Base-by-base conservation (phyloP, 2,888 invertebrate species). In the Ophonus ardosiacus region DNA sequence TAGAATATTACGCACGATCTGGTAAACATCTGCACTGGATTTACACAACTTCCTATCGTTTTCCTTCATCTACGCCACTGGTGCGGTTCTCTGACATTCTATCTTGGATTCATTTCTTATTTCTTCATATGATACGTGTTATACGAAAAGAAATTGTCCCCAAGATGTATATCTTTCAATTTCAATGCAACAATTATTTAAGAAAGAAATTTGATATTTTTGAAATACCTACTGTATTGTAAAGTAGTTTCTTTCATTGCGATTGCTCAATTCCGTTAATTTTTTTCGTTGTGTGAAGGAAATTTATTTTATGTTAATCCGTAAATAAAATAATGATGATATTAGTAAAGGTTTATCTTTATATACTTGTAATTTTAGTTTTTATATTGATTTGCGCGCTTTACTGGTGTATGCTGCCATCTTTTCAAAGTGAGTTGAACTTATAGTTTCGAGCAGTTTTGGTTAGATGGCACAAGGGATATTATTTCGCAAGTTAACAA, bases 1-100 rank as follows among this genome's bases (percentile, higher is more conserved):
- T 82, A 74, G 82, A 71, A 74, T 74, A 56, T 82, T 65, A 68
- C 68, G 81, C 81, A 65, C 65, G 81, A 81, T 68, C 56, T 81
- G 81, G 40, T 81, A 81, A 68, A 43, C 81, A 81, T 81, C 81
- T 81, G 81, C 63, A 68, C 63, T 68, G 31, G 17, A 18, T 43
- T 43, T 13, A 65, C n/a, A 81, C 17, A 78, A 78, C 78, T 78
- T 81, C 68, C 18, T 81, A 81, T 81, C 81, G 24, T 15, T 63
- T 31, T 68, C 8, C 51, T 68, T 31, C 65, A 51, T 51, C 43
- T 51, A 13, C 7, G 43, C 13, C 43, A 6, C 31, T 31, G 31
- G 31, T 31, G 31, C 31, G 31, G 31, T 31, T 76, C 21, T 76
- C 76, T 81, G 81, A 65, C 40, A 81, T 81, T 68, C 81, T 56